phyloP scores from a whole-genome alignment of 1,140 invertebrate species.

The Lepidurus packardi region DNA sequence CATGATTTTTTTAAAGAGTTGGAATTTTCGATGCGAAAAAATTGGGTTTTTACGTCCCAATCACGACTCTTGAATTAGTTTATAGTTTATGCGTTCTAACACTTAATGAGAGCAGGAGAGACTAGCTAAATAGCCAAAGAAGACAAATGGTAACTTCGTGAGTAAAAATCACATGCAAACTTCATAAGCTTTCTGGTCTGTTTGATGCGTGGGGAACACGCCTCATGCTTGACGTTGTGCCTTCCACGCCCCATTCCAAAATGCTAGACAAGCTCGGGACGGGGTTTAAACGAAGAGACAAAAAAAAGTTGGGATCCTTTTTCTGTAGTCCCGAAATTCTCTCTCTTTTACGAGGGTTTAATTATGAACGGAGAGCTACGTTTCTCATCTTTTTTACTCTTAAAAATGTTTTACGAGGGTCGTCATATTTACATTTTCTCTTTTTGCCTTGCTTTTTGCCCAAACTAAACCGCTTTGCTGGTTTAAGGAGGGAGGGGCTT shows the following conservation, averaged over 20 bases:
- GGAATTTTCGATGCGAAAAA: neutral
- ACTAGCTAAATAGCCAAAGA: neutral
- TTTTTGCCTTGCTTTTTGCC: neutral
- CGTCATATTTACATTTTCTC: constrained; percentile 9
- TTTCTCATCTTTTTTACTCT: constrained; percentile 11
- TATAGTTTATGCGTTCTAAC: constrained; percentile 5
- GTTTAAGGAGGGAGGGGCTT: neutral
- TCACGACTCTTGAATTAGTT: neutral
- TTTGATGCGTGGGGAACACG: neutral
- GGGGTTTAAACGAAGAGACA: neutral
- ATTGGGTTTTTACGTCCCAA: neutral
- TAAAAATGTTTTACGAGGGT: constrained; percentile 15
- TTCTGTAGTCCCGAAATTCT: neutral
- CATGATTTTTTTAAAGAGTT: neutral
- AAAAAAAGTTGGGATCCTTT: neutral
- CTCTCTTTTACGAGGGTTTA: neutral
- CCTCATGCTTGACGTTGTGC: constrained; percentile 4
- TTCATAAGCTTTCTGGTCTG: neutral
- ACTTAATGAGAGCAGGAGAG: neutral
- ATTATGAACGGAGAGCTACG: constrained; percentile 14
- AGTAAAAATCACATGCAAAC: neutral
- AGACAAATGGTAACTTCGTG: constrained; percentile 12
- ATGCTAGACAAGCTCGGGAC: neutral
- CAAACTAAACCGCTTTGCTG: neutral
- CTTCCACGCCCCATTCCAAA: neutral